Conservation (phyloP, 2,113 vertebrate species). For the Etia nguti region DNA sequence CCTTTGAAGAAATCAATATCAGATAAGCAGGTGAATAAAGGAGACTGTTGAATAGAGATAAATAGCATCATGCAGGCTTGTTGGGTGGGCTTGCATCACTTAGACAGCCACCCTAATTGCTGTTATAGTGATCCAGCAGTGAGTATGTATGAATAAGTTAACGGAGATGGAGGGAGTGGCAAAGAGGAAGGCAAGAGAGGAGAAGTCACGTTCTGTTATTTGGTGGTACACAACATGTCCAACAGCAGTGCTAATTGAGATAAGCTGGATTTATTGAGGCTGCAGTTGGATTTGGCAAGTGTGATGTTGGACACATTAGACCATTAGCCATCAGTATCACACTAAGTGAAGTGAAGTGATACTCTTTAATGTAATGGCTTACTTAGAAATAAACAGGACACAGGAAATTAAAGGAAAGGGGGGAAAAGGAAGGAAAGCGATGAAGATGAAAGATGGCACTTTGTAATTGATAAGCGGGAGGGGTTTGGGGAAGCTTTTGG, state of each 20-base stretch:
- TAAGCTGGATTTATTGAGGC: constrained; percentile 11
- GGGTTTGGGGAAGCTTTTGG: constrained; percentile 19
- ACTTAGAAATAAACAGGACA: background rate
- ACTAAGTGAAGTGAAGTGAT: background rate
- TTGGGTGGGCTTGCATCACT: background rate
- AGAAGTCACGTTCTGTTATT: background rate
- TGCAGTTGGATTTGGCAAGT: background rate
- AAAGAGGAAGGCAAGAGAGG: background rate
- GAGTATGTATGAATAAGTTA: background rate
- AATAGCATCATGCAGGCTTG: background rate
- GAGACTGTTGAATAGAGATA: background rate
- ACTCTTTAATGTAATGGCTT: constrained; percentile 1
- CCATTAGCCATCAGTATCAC: constrained; percentile 8
- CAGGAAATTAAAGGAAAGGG: constrained; percentile 18
- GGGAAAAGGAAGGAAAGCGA: background rate
- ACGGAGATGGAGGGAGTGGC: background rate
- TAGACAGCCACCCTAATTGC: background rate
- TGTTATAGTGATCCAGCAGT: background rate
- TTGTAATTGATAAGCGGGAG: background rate
- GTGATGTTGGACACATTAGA: constrained; percentile 4
- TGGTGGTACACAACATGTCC: background rate
- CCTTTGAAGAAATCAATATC: constrained; percentile 19
- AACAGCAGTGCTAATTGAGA: constrained; percentile 11
- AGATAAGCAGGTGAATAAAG: background rate
- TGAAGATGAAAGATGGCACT: constrained; percentile 23